Conservation (phyloP, 1,140 invertebrate genomes). For the Orussus abietinus region DNA sequence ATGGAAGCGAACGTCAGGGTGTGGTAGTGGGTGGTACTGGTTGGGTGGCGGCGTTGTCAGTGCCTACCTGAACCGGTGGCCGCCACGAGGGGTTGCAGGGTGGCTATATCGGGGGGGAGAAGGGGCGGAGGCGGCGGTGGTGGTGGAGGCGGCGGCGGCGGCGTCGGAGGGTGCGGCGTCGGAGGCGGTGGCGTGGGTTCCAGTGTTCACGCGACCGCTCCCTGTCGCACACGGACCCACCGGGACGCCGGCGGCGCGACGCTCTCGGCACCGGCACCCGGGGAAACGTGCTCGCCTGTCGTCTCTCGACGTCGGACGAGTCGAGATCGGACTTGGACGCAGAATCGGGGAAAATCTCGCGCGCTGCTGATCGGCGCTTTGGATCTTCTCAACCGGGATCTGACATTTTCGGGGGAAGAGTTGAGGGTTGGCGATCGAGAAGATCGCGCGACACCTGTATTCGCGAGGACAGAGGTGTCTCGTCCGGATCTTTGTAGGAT, state of each 20-base stretch:
- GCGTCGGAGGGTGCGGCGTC: slow-evolving; percentile 1
- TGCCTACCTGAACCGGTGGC: slow-evolving; percentile 31
- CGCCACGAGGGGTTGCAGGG: slow-evolving; percentile 12
- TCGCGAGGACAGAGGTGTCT: too few relatives aligned
- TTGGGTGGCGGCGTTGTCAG: slow-evolving; percentile 19
- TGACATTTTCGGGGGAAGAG: too few relatives aligned
- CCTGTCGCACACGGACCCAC: slow-evolving; percentile 42
- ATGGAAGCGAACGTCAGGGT: slow-evolving; percentile 6
- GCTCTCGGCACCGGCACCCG: slow-evolving; percentile 22
- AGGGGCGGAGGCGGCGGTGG: slow-evolving; percentile 16
- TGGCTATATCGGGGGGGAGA: slow-evolving; percentile 5
- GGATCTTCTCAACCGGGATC: too few relatives aligned
- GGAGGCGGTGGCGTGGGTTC: slow-evolving; percentile 20
- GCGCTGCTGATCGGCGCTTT: too few relatives aligned
- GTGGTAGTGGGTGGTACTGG: slow-evolving; percentile 6
- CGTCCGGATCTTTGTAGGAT: too few relatives aligned
- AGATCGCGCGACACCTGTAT: too few relatives aligned
- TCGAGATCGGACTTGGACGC: slow-evolving; percentile 8
- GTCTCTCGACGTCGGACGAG: background rate
- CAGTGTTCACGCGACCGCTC: slow-evolving; percentile 51
- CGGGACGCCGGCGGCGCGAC: slow-evolving; percentile 27
- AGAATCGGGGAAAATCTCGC: slow-evolving; percentile 6
- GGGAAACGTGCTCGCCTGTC: slow-evolving; percentile 28
- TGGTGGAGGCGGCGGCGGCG: slow-evolving; percentile 12
- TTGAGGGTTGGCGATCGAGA: too few relatives aligned